phyloP scores from a whole-genome alignment of 2,113 vertebrate genomes.

The Lagopus muta region DNA sequence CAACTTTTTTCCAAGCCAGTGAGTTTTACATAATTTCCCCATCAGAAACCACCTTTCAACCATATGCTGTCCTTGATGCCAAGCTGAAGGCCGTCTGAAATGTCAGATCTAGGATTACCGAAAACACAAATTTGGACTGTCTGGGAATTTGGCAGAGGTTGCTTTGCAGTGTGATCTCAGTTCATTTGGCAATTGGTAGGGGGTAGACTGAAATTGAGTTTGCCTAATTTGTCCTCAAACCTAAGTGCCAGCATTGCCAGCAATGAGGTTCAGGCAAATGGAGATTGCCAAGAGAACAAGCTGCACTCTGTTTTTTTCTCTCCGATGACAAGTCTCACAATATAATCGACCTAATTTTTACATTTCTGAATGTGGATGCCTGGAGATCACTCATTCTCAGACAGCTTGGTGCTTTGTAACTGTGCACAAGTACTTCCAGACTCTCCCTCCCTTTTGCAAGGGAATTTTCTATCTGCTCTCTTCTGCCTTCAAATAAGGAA shows the following conservation, averaged over 20 bases:
- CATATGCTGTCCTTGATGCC: background rate
- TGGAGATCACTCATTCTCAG: background rate
- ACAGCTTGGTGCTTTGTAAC: background rate
- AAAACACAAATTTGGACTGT: background rate
- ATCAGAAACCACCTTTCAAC: background rate
- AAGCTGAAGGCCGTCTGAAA: background rate
- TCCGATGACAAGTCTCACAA: accelerated
- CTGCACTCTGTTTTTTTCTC: background rate
- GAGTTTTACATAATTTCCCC: background rate
- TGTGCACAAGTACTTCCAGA: background rate
- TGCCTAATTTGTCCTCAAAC: background rate
- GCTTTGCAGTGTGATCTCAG: background rate
- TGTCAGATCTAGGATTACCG: background rate
- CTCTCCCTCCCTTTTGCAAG: background rate
- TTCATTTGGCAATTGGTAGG: background rate
- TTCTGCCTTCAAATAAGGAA: background rate
- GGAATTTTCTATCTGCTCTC: background rate
- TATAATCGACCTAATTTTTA: background rate
- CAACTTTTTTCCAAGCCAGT: background rate
- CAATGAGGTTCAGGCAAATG: background rate
- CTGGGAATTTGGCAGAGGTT: background rate
- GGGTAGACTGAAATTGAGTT: background rate
- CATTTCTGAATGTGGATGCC: background rate
- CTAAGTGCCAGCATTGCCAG: background rate
- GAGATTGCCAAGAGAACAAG: background rate